Base-by-base conservation (phyloP, 2,888 invertebrate genomes). In the Tinea pellionella region DNA sequence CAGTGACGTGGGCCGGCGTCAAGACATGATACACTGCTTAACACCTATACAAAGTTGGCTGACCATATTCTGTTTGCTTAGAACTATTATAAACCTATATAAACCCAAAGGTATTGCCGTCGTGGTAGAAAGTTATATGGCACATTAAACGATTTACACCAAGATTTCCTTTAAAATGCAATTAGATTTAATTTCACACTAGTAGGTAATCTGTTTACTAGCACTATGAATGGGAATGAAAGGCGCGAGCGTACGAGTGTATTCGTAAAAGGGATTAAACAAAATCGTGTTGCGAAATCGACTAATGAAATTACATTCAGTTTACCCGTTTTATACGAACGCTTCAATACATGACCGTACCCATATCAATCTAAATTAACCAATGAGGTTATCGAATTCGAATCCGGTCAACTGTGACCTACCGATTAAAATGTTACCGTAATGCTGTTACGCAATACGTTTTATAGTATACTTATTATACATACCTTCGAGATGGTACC, bases 1-100 rank as follows among this genome's bases (percentile, higher is more conserved):
- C 86, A 79, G 78, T 66, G 69, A 70, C 75, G 72, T 76, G 77
- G 75, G 73, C 74, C 71, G 71, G 65, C 72, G 75, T 73, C 79
- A 78, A 78, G 83, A 78, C 86, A 80, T 85, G 86, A 87, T 82
- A 80, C 82, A 87, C 82, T 73, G 77, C 73, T 66, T 67, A 47
- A 15, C 2, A 0, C 11, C 47, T 55, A 55, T 29, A 13, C 53
- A 13, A n/a, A 4, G 18, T 11, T 51, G 16, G 4, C 51, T 24
- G 6, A 6, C 24, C 24, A 24, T 24, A 24, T 24, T 3, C 24
- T n/a, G n/a, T n/a, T n/a, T n/a, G n/a, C n/a, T n/a, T n/a, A n/a
- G n/a, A n/a, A n/a, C n/a, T n/a, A n/a, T n/a, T n/a, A n/a, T n/a
- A n/a, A n/a, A n/a, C n/a, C n/a, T n/a, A n/a, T n/a, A n/a, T n/a